Evolutionary conservation across 2,888 invertebrate species (phyloP), one percentile per base, ranked within the genome.

Genomic region (Ommatoiulus sabulosus): DNA sequence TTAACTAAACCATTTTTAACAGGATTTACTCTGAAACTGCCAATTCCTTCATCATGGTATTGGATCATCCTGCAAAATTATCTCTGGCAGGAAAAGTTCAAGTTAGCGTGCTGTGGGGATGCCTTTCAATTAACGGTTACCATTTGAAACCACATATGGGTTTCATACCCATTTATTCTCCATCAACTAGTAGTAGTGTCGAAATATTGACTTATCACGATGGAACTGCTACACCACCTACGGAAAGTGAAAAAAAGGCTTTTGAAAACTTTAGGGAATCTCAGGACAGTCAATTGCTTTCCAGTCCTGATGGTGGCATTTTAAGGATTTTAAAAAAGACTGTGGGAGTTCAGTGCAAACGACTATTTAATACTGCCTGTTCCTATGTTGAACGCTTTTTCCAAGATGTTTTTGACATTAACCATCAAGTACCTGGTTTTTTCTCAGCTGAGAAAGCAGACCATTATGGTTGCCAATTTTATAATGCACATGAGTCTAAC

Each of bases 91-190:
- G 87, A 35, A 48, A 46, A 44, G 15, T 86, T 17, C 12, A 24
- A 24, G 7, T 86, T 20, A 86, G 24, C 12, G 46, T 86, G 24
- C 48, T 86, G 87, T 86, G 87, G 87, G 87, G 87, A 2, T 46
- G 44, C 24, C 24, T 86, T 24, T 44, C 43, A 15, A 20, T 86
- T 20, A 44, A 48, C 20, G 87, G 87, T n/a, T 86, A n/a, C 48
- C 3, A 46, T 24, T 20, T 86, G 87, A 86, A 20, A n/a, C 48
- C 44, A 1, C 44, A 86, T 2, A 24, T 4, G 6, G 46, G 15
- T n/a, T 86, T 86, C 48, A 46, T 12, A 10, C 24, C 44, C 4
- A 46, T 86, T 46, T 86, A 44, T 86, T 86, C 87, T 46, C 48
- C 87, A 12, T n/a, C 48, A 46, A 46, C 87, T 46, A 44, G 4